Evolutionary conservation across 2,797 vertebrate species (phyloP).

Genomic region (Apogon talboti): DNA sequence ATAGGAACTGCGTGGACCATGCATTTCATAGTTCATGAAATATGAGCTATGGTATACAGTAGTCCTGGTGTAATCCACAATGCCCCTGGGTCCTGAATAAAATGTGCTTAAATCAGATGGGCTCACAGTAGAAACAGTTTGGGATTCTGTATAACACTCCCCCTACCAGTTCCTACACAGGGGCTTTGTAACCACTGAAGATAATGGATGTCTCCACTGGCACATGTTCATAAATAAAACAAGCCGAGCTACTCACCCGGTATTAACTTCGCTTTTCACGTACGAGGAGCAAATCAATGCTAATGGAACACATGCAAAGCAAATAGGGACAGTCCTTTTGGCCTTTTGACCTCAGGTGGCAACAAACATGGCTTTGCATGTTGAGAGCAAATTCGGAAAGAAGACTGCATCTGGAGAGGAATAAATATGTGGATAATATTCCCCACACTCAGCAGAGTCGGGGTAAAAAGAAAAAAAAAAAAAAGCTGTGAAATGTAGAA

Average conservation of each 20-base stretch:
- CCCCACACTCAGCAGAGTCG: conserved; percentile 64
- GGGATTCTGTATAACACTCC: conserved; percentile 41
- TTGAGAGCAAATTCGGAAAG: conserved; percentile 45
- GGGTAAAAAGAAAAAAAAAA: conserved; percentile 25
- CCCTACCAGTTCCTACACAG: conserved; percentile 30
- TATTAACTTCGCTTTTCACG: conserved; percentile 63
- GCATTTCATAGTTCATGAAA: conserved; percentile 44
- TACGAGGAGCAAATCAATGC: conserved; percentile 69
- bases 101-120: conserved; percentile 52
- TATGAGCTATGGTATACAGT: conserved; percentile 21
- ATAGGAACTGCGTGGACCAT: conserved; percentile 43
- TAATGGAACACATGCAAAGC: conserved; percentile 69
- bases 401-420: conserved; percentile 43
- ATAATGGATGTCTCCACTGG: conserved; percentile 74
- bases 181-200: conserved; percentile 54
- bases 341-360: conserved; percentile 68
- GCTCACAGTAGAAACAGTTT: conserved; percentile 33
- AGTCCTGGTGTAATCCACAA: conserved; percentile 36
- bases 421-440: conserved; percentile 75
- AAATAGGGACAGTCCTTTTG: conserved; percentile 50
- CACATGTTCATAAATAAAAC: conserved; percentile 81
- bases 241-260: conserved; percentile 50
- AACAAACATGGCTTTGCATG: conserved; percentile 60
- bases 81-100: conserved; percentile 37
- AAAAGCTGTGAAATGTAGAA: conserved; percentile 75